Percentiles rank a stretch among this genome's conserved stretches.
These are phyloP conservation scores for Semotilus atromaculatus DNA, from an alignment of 2,797 vertebrate genomes.

Conservation along the genomic window DNA sequence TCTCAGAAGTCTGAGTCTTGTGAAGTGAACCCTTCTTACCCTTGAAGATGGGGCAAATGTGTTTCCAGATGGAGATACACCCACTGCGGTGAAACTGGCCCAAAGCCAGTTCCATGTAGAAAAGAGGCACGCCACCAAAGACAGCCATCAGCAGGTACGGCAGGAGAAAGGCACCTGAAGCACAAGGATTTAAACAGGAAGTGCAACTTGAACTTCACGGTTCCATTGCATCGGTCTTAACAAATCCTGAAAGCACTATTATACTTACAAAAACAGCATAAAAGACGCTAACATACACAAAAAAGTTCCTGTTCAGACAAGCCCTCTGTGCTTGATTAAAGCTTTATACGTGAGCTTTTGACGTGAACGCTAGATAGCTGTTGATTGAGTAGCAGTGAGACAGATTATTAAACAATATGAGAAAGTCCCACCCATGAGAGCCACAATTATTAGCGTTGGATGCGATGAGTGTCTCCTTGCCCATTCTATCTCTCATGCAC, in stretches of 20 bases:
- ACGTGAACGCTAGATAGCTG: conserved; percentile 76
- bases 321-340: conserved; percentile 49
- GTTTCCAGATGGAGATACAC: conserved; percentile 96
- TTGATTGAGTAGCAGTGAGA: conserved; percentile 79
- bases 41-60: conserved; percentile 99
- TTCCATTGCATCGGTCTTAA: neutral
- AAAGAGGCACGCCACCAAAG: conserved; percentile 96
- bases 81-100: conserved; percentile 97
- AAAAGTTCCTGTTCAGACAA: conserved; percentile 47
- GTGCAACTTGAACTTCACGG: neutral
- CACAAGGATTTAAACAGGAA: conserved; percentile 8
- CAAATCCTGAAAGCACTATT: conserved; percentile 19
- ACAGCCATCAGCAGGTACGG: conserved; percentile 97
- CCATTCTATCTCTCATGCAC: conserved; percentile 62
- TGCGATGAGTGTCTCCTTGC: conserved; percentile 75
- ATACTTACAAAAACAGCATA: conserved; percentile 10
- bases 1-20: conserved; percentile 11
- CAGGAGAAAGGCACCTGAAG: conserved; percentile 92
- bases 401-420: conserved; percentile 81
- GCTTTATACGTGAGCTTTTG: conserved; percentile 63
- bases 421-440: conserved; percentile 72
- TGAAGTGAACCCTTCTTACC: conserved; percentile 75
- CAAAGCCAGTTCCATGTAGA: conserved; percentile 98
- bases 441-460: conserved; percentile 81
- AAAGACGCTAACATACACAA: conserved; percentile 21